Evolutionary conservation across 2,888 invertebrate species (phyloP), one percentile per base, ranked within the genome.

Genomic region (Conomelus anceps): DNA sequence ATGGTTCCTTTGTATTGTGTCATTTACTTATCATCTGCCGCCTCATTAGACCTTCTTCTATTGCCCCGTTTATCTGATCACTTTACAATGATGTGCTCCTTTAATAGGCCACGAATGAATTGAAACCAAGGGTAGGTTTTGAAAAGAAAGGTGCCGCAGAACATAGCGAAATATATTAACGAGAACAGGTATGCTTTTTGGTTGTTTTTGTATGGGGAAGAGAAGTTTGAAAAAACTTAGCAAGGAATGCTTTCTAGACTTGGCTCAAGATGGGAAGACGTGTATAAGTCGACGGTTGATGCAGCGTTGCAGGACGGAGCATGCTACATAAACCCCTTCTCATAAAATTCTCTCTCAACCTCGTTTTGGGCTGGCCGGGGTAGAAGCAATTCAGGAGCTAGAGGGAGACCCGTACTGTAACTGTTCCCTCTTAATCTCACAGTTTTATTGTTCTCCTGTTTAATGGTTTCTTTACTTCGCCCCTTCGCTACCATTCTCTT

Each of bases 381-480:
- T 86, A 20, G 86, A 26, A 86, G 23, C 86, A 86, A 86, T 86
- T 86, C 86, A 24, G 24, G 22, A 86, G 86, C 22, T 26, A 24
- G 24, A 29, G 86, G 86, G 24, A 86, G 63, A 13, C 63, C 63
- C n/a, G 63, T 63, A 63, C 63, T 63, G 63, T 63, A 63, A 63
- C 63, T 63, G 63, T 63, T 20, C 86, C 86, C 86, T 86, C 86
- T 86, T 86, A 86, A 86, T 86, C 86, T 86, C 86, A 24, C 86
- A 22, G 86, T 86, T 86, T 86, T 86, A 86, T 86, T 86, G 86
- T 86, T 86, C 86, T 29, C 22, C 26, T 29, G 86, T 86, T 86
- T 86, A 86, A 86, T 86, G 86, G 86, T 86, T 86, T 86, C 86
- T 86, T 86, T 86, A 86, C 86, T 86, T 86, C 86, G 29, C 86